Evolutionary conservation across 2,888 invertebrate species (phyloP), one percentile per base, ranked within the genome.

Genomic region (Limenitis camilla): DNA sequence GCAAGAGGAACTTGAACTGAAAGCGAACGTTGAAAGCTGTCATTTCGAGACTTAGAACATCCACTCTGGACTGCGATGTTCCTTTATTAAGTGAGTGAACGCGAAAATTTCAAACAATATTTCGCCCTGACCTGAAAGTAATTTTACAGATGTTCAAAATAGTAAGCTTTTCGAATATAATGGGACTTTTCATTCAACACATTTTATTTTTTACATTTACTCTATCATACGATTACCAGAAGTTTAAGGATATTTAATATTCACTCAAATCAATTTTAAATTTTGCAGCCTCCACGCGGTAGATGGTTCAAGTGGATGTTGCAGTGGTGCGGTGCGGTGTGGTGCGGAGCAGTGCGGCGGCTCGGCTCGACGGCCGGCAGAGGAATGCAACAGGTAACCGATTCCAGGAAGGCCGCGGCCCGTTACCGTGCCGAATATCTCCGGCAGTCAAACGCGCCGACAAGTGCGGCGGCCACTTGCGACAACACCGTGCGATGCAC

Each of bases 371-470:
- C 61, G 65, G 56, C 82, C 80, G 79, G 74, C 79, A 72, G 64
- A 74, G 84, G 86, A 86, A 86, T 86, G 86, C 84, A 79, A 84
- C 86, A 87, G 86, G 86, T 87, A 87, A 83, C 84, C 84, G 78
- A 81, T 87, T 86, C 86, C 85, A 77, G 83, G 86, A 86, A 87
- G 85, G 85, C 85, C 83, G 78, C 77, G 84, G 82, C 78, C 86
- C 86, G 86, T 86, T 86, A 86, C 85, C 78, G 85, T 81, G 85
- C 85, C 86, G 85, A 86, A 86, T 84, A 85, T 85, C 85, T 84
- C 82, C 76, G 73, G 74, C 82, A 79, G 80, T 84, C 85, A 85
- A 85, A 85, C 81, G 85, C 77, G 83, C 85, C 86, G 84, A 83
- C 86, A 84, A 86, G 85, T 85, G 86, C 82, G 82, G 70, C 73